phyloP scores from a whole-genome alignment of 2,888 invertebrate species.

The Amblyteles armatorius region DNA sequence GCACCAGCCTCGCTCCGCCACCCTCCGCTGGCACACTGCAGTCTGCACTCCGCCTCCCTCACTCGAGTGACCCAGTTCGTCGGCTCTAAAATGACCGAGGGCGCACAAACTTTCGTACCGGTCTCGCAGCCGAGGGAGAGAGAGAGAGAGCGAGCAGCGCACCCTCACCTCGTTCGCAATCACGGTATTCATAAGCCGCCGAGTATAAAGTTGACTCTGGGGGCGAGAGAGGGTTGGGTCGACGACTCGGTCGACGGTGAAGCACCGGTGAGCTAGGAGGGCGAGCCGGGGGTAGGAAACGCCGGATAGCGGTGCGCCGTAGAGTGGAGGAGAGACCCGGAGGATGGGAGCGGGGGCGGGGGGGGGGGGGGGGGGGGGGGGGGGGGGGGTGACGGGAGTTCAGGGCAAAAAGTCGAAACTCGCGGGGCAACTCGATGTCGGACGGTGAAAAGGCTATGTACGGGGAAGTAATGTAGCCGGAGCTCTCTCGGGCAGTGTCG shows the following conservation, averaged over 20 bases:
- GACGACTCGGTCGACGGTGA: conserved; percentile 21
- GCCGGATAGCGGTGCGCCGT: conserved; percentile 3
- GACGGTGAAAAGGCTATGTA: conserved; percentile 65
- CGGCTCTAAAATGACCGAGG: conserved; percentile 64
- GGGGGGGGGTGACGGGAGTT: conserved; percentile 6
- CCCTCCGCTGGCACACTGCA: conserved; percentile 33
- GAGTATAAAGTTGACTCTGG: conserved; percentile 75
- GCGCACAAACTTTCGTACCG: conserved; percentile 63
- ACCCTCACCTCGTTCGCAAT: conserved; percentile 69
- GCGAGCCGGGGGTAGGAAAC: conserved; percentile 10
- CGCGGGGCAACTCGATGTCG: conserved; percentile 64
- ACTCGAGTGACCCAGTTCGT: conserved; percentile 65
- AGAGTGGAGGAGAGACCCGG: not conserved
- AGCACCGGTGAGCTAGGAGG: conserved; percentile 39
- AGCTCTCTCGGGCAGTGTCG: conserved; percentile 45
- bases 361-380: not conserved
- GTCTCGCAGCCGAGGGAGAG: conserved; percentile 24
- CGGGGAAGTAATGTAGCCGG: conserved; percentile 62
- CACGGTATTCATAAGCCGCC: conserved; percentile 78
- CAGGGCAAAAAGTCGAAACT: conserved; percentile 64
- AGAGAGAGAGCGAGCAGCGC: conserved; percentile 6
- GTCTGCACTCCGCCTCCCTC: conserved; percentile 22
- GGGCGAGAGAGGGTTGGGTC: not conserved
- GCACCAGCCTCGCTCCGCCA: conserved; percentile 23
- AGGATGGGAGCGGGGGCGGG: not conserved